Base-by-base conservation (phyloP, 1,140 invertebrate species). In the Drosophila littoralis region DNA sequence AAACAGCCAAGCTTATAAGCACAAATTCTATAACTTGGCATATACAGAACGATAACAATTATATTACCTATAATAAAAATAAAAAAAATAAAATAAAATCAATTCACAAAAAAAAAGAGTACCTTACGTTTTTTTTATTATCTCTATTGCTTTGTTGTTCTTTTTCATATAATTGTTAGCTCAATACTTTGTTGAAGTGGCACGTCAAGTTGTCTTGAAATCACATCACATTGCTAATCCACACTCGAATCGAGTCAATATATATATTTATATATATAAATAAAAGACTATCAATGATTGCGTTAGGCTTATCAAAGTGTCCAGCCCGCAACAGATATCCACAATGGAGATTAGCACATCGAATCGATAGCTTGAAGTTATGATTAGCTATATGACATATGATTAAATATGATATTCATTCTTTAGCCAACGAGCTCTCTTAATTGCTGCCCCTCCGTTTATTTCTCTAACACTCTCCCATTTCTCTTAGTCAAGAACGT, bases 251-350 rank as follows among this genome's bases (percentile, higher is more conserved):
- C 15, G 7, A 5, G 4, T 10, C 33, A 51, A 50, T 51, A 66
- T 38, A 46, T 57, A 36, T 51, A 36, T 57, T 42, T 33, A 73
- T 40, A 61, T 55, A 69, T 57, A 69, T 74, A 74, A 50, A 57
- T 57, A 22, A 22, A 22, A 22, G 0, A 57, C 61, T 28, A 60
- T 32, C 10, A 15, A 6, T n/a, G 43, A 28, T 36, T 46, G 51
- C 13, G 40, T 32, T 9, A 7, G 3, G 8, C 32, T 42, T 67
- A 58, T 58, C 54, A 50, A 67, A 43, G 0, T 36, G 15, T 35
- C 22, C 9, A 36, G 15, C 1, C 33, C 7, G 7, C 12, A 17
- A 7, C 22, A 43, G 32, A 35, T 60, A 15, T 22, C 43, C 12
- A 48, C 3, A 7, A 54, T 10, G 22, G 22, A 60, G 71, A 74